These are phyloP conservation scores for Progne subis DNA, from an alignment of 2,113 vertebrate genomes.

Conservation along the genomic window DNA sequence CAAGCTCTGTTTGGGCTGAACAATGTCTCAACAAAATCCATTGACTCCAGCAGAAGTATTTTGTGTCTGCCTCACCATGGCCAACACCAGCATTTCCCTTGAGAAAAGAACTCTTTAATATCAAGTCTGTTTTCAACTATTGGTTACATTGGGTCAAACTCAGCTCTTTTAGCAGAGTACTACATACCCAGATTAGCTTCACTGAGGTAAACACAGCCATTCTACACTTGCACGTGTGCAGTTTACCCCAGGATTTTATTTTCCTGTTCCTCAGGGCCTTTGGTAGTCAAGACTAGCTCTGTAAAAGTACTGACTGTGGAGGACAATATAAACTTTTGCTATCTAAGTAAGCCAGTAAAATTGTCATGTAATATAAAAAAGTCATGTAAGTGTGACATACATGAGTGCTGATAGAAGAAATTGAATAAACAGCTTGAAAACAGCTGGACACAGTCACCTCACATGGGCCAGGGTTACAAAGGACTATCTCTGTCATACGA, in stretches of 20 bases:
- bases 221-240: not conserved
- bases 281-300: not conserved
- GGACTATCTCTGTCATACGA: not conserved
- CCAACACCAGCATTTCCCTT: not conserved
- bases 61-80: not conserved
- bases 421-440: conserved; percentile 45
- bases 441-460: conserved; percentile 20
- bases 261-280: not conserved
- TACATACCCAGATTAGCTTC: not conserved
- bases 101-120: not conserved
- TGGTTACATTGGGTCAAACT: not conserved
- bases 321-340: conserved; percentile 38
- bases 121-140: not conserved
- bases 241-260: conserved; percentile 13
- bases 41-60: not conserved
- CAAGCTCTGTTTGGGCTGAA: not conserved
- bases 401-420: conserved; percentile 1
- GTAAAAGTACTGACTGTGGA: not conserved
- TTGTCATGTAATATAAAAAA: conserved; percentile 7
- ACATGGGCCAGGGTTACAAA: conserved; percentile 19
- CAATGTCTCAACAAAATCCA: not conserved
- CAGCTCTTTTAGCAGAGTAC: not conserved
- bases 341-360: conserved; percentile 13
- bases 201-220: not conserved
- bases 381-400: conserved; percentile 51